A percentile compares a stretch with the other conserved stretches of the same genome.
Conservation (phyloP, 1,140 invertebrate species). For the Bradysia coprophila region DNA sequence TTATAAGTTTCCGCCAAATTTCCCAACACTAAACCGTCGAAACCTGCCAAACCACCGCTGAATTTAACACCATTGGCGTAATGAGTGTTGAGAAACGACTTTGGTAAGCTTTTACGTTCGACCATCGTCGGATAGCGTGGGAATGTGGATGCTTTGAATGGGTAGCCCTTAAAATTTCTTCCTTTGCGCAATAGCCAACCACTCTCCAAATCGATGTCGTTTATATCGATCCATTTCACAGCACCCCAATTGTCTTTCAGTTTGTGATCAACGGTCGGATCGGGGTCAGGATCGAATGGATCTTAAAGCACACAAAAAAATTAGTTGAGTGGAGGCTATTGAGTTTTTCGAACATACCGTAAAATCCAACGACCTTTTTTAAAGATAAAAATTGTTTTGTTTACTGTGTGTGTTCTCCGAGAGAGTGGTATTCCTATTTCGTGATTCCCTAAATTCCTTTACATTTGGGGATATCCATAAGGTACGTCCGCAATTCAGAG, state of each 20-base stretch:
- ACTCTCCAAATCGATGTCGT: neutral
- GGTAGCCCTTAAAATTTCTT: conserved; percentile 12
- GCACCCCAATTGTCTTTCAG: neutral
- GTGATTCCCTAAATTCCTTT: no score
- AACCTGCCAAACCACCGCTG: conserved; percentile 7
- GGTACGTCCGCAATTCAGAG: neutral
- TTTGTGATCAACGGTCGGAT: neutral
- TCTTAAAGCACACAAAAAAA: neutral
- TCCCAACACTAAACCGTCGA: conserved; percentile 17
- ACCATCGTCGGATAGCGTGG: conserved; percentile 10
- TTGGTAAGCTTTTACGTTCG: conserved; percentile 2
- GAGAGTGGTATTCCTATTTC: no score
- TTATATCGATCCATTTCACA: neutral
- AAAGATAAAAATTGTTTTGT: no score
- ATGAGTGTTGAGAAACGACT: conserved; percentile 2
- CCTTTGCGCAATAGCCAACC: neutral
- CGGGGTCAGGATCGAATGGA: neutral
- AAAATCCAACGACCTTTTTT: neutral
- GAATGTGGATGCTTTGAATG: conserved; percentile 18
- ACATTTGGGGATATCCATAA: no score
- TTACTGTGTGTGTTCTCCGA: neutral
- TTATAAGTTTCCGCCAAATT: conserved; percentile 18
- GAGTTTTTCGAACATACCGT: neutral
- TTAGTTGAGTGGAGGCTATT: neutral
- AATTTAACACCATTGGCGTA: conserved; percentile 5